Base-by-base conservation (phyloP, 2,797 vertebrate species). In the Naso thynnoides region DNA sequence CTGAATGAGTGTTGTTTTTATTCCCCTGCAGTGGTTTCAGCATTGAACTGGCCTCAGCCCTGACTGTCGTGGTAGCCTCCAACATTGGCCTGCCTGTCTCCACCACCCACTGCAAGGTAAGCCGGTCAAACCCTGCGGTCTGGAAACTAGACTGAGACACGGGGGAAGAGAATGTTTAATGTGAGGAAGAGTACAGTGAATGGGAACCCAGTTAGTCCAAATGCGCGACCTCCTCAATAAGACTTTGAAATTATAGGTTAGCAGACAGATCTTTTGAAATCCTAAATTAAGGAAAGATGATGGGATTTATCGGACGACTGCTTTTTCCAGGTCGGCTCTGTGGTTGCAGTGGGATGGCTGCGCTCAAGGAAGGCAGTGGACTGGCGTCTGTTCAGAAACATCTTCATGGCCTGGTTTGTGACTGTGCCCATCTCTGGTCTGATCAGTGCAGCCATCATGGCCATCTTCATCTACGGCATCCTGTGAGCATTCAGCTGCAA, bases 371-470 rank as follows among this genome's bases (percentile, higher is more conserved):
- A 99, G 83, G 97, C 97, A 0, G 98, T 99, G n/a, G 98, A 99
- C 76, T 99, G 98, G 98, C 94, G 96, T 19, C 95, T 99, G 50
- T 99, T 99, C 88, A 95, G 97, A 19, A 99, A 99, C 88, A 99
- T 99, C 94, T 99, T 99, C 87, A 90, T 99, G 96, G 98, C 98
- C 1, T 99, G 98, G 98, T 99, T 99, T 0, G 98, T 99, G 85
- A 99, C 98, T 0, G 98, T 99, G 52, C 98, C 98, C 47, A 98
- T 99, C 84, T 98, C 98, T 0, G 97, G 97, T 9, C 89, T 99
- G 59, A 97, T 99, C 92, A 99, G 98, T 0, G 97, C 98, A 0
- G 97, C 94, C 78, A 95, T 99, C 79, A 99, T 99, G 98, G 98
- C 97, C 0, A 57, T 99, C 70, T 96, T 99, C 92, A 94, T 68